Evolutionary conservation across 2,113 vertebrate genomes (phyloP).

Genomic region (Sebastes fasciatus): DNA sequence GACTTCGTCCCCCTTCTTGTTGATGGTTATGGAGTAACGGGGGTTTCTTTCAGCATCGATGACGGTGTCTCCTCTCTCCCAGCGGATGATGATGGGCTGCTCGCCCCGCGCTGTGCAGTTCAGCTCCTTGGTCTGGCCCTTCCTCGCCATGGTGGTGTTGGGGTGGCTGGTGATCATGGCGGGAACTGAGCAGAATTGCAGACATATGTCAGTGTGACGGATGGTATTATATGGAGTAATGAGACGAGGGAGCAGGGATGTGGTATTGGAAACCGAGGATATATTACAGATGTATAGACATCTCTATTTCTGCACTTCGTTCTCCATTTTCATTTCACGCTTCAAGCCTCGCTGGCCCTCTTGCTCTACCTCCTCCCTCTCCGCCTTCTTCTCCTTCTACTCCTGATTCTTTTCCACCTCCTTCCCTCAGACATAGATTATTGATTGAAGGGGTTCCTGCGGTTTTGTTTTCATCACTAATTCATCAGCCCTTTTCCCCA

Average conservation of each 20-base stretch:
- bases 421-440: constrained; percentile 73
- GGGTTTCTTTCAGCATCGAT: constrained; percentile 96
- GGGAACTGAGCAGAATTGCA: constrained; percentile 86
- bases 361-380: constrained; percentile 42
- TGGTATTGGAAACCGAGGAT: constrained; percentile 54
- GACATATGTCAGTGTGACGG: constrained; percentile 56
- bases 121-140: constrained; percentile 96
- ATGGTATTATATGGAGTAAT: constrained; percentile 61
- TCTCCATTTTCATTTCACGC: constrained; percentile 77
- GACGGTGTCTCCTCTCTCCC: constrained; percentile 98
- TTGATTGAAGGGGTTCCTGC: constrained; percentile 80
- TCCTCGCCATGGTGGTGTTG: constrained; percentile 99
- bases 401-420: constrained; percentile 49
- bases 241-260: constrained; percentile 53
- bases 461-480: constrained; percentile 89
- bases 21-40: constrained; percentile 95
- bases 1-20: constrained; percentile 96
- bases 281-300: constrained; percentile 73
- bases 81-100: constrained; percentile 98
- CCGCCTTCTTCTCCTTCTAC: constrained; percentile 39
- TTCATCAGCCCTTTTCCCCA: constrained; percentile 77
- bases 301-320: constrained; percentile 62
- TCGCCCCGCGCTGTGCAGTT: constrained; percentile 97
- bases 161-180: constrained; percentile 99
- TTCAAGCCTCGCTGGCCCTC: constrained; percentile 65